These are phyloP conservation scores for Saccopteryx leptura DNA, from an alignment of 2,113 vertebrate species.

Conservation along the genomic window DNA sequence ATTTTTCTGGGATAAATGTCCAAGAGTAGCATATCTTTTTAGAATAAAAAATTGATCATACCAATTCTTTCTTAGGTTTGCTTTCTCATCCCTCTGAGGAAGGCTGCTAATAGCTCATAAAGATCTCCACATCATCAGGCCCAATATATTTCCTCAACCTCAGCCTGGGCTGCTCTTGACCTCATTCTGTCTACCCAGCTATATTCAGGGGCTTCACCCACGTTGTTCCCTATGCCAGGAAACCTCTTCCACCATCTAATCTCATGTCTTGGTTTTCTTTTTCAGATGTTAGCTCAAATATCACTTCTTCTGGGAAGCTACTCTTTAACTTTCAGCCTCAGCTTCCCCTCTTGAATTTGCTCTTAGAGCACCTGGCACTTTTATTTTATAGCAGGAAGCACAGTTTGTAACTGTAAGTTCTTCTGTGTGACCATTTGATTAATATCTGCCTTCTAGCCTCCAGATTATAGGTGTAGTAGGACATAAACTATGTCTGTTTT, in stretches of 20 bases:
- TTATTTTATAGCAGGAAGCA: background rate
- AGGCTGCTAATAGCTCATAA: background rate
- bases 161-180: background rate
- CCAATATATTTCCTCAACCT: background rate
- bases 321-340: background rate
- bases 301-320: background rate
- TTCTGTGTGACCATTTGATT: conserved; percentile 18
- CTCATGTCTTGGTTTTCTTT: background rate
- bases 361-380: background rate
- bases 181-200: background rate
- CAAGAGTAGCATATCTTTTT: background rate
- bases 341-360: background rate
- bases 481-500: background rate
- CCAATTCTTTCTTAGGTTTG: background rate
- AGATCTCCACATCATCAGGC: background rate
- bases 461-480: background rate
- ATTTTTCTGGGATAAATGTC: conserved; percentile 34
- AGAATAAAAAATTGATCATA: conserved; percentile 3
- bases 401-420: conserved; percentile 12
- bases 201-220: background rate
- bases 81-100: background rate
- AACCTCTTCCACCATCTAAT: background rate
- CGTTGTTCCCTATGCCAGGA: background rate
- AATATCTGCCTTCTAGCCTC: background rate
- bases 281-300: background rate